Evolutionary conservation across 1,140 invertebrate species (phyloP).

Genomic region (Caerostris darwini): DNA sequence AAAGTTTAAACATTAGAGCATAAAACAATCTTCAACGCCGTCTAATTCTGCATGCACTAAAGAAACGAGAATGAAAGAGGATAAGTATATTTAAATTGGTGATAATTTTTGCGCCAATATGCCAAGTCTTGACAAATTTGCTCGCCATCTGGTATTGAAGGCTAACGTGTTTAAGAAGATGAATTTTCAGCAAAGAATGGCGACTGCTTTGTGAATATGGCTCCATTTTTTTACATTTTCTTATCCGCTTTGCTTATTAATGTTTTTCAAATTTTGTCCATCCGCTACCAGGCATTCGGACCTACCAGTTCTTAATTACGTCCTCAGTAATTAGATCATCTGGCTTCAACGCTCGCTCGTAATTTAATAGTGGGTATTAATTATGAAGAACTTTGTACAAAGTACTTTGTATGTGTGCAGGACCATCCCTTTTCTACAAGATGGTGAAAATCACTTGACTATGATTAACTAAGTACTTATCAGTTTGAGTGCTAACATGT

Average conservation of each 20-base stretch:
- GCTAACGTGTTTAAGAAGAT: slow-evolving; percentile 53
- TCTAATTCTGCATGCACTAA: neutral
- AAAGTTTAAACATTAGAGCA: neutral
- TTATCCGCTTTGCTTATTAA: slow-evolving; percentile 9
- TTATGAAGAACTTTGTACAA: slow-evolving; percentile 32
- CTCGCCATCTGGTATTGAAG: slow-evolving; percentile 60
- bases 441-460: slow-evolving; percentile 5
- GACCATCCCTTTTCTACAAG: neutral
- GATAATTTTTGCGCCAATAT: slow-evolving; percentile 72
- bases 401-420: slow-evolving; percentile 25
- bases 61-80: neutral
- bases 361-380: slow-evolving; percentile 64
- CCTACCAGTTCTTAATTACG: slow-evolving; percentile 25
- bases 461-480: slow-evolving; percentile 54
- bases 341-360: slow-evolving; percentile 4
- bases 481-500: slow-evolving; percentile 3
- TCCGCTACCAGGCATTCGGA: neutral
- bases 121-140: slow-evolving; percentile 64
- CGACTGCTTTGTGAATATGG: slow-evolving; percentile 27
- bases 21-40: neutral
- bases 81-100: slow-evolving; percentile 53
- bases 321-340: slow-evolving; percentile 53
- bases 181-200: slow-evolving; percentile 59
- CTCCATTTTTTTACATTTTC: slow-evolving; percentile 40
- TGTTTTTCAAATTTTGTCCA: slow-evolving; percentile 59